Conservation (phyloP, 2,888 invertebrate species). For the Gibbula magus region DNA sequence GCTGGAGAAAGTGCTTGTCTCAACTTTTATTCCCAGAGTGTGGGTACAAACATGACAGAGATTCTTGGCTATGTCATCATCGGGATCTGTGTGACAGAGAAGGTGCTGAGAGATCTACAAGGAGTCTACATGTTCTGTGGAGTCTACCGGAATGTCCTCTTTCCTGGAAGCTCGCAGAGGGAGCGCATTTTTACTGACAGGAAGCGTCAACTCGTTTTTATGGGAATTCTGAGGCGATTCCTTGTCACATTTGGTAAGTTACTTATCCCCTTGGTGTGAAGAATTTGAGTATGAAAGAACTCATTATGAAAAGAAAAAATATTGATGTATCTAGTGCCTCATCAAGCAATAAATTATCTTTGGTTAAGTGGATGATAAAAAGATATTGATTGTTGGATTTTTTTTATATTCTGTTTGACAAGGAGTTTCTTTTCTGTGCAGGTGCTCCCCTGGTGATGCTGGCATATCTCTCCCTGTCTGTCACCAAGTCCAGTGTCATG, state of each 20-base stretch:
- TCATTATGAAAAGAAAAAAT: neutral
- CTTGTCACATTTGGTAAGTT: constrained; percentile 67
- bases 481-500: constrained; percentile 49
- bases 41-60: constrained; percentile 46
- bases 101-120: constrained; percentile 64
- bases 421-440: constrained; percentile 37
- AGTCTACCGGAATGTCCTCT: constrained; percentile 64
- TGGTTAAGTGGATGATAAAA: too few relatives aligned
- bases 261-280: neutral
- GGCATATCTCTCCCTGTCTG: constrained; percentile 57
- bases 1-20: constrained; percentile 58
- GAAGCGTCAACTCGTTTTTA: constrained; percentile 52
- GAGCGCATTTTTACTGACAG: constrained; percentile 45
- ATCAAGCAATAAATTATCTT: too few relatives aligned
- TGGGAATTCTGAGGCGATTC: constrained; percentile 60
- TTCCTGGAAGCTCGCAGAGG: constrained; percentile 54
- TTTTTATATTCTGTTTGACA: too few relatives aligned
- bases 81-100: constrained; percentile 65
- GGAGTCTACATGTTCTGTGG: constrained; percentile 67
- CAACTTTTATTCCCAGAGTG: constrained; percentile 50
- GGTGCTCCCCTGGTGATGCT: constrained; percentile 67
- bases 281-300: too few relatives aligned
- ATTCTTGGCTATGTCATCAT: constrained; percentile 64
- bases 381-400: too few relatives aligned
- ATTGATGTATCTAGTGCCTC: neutral